Conservation (phyloP, 2,797 vertebrate genomes). For the Lophius americanus region DNA sequence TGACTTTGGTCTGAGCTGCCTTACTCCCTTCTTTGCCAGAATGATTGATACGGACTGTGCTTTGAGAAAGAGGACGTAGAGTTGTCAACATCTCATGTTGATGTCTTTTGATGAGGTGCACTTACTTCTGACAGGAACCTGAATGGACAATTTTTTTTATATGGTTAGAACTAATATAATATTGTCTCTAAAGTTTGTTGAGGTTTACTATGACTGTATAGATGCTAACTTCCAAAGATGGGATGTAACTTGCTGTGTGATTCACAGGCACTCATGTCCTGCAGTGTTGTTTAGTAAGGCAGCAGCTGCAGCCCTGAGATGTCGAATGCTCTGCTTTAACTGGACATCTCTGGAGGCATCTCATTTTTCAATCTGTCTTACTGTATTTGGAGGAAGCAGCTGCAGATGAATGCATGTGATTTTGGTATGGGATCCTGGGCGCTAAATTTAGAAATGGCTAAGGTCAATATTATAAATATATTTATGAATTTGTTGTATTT, state of each 20-base stretch:
- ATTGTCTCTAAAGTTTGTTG: conserved; percentile 39
- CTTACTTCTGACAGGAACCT: conserved; percentile 9
- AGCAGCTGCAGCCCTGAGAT: conserved; percentile 28
- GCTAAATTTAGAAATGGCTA: background rate
- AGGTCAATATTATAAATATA: background rate
- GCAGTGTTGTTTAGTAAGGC: conserved; percentile 15
- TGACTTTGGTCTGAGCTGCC: conserved; percentile 16
- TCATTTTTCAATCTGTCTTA: conserved; percentile 36
- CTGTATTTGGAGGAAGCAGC: conserved; percentile 35
- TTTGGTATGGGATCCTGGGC: conserved; percentile 3
- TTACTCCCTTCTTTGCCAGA: conserved; percentile 2
- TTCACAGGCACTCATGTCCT: conserved; percentile 11
- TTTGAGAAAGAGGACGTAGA: conserved; percentile 6
- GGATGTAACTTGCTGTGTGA: conserved; percentile 16
- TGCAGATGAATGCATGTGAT: conserved; percentile 28
- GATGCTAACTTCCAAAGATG: conserved; percentile 40
- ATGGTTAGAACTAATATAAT: conserved; percentile 11
- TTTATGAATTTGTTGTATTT: too few species aligned
- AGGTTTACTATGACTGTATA: conserved; percentile 44
- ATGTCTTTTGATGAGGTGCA: conserved; percentile 18
- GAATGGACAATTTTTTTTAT: conserved; percentile 16
- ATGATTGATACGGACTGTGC: conserved; percentile 13
- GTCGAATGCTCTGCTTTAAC: conserved; percentile 22
- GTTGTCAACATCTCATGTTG: conserved; percentile 10
- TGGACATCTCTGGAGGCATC: conserved; percentile 37